Evolutionary conservation across 1,140 invertebrate species (phyloP).

Genomic region (Drosophila obscura): DNA sequence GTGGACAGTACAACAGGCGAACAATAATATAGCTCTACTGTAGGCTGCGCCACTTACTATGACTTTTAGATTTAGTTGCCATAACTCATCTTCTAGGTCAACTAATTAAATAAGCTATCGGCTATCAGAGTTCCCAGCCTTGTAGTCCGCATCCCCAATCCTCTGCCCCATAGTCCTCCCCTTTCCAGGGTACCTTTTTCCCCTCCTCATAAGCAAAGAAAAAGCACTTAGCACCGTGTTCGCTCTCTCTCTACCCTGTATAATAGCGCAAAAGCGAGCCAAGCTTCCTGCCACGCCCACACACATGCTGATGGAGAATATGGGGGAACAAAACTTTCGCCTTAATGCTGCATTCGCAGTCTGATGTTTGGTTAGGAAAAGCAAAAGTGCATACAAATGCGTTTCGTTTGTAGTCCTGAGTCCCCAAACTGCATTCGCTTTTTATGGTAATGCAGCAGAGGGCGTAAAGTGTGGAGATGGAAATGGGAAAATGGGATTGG

Average conservation of each 20-base stretch:
- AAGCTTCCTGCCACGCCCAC: constrained; percentile 9
- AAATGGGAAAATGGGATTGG: constrained; percentile 20
- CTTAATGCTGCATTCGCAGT: constrained; percentile 60
- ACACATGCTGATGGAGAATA: constrained; percentile 1
- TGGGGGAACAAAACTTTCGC: constrained; percentile 51
- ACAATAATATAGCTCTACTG: too few species aligned
- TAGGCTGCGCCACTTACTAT: too few species aligned
- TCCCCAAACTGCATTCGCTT: constrained; percentile 53
- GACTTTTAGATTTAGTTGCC: too few species aligned
- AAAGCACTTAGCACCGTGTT: constrained; percentile 65
- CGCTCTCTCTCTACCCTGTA: constrained; percentile 18
- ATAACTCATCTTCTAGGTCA: too few species aligned
- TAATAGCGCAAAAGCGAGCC: constrained; percentile 48
- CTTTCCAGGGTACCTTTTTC: not conserved
- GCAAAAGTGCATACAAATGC: constrained; percentile 71
- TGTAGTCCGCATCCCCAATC: not conserved
- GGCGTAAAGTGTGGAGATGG: constrained; percentile 18
- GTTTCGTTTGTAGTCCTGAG: constrained; percentile 61
- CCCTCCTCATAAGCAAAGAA: constrained; percentile 55
- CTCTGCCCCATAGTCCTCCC: not conserved
- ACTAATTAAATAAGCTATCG: too few species aligned
- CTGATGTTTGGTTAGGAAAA: constrained; percentile 49
- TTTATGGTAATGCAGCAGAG: constrained; percentile 54
- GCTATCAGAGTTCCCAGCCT: too few species aligned
- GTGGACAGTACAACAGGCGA: too few species aligned